Evolutionary conservation across 2,113 vertebrate species (phyloP).

Genomic region (Prionailurus bengalensis): DNA sequence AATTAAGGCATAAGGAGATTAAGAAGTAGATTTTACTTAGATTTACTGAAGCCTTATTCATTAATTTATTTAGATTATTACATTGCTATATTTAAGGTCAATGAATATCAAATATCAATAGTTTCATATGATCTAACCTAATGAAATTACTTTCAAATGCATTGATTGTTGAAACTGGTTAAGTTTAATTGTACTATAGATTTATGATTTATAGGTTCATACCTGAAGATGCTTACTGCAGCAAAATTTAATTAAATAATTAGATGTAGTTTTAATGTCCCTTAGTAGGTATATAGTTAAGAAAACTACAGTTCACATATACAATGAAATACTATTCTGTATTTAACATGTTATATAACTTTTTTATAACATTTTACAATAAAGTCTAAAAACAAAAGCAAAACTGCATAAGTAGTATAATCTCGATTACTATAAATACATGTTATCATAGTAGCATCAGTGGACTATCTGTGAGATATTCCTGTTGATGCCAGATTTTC

Average conservation of each 20-base stretch:
- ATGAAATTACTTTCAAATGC: not conserved
- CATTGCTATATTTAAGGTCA: slow-evolving; percentile 3
- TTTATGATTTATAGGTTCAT: slow-evolving; percentile 18
- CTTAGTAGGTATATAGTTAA: not conserved
- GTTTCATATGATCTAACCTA: not conserved
- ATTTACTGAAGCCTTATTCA: not conserved
- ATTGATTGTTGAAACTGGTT: not conserved
- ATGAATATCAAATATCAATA: not conserved
- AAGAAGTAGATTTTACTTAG: not conserved
- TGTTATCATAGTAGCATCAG: not conserved
- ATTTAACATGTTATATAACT: not conserved
- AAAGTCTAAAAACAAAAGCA: not conserved
- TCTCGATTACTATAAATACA: not conserved
- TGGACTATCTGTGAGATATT: not conserved
- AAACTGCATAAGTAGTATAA: not conserved
- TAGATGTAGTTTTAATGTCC: slow-evolving; percentile 12
- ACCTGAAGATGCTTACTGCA: not conserved
- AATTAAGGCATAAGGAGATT: not conserved
- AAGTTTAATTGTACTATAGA: slow-evolving; percentile 24
- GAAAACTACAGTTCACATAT: slow-evolving; percentile 1
- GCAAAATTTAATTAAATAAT: not conserved
- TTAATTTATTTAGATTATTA: slow-evolving; percentile 13
- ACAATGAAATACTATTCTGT: not conserved
- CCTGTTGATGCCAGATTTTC: not conserved
- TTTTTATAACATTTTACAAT: not conserved